Conservation (phyloP, 2,113 vertebrate genomes). For the Corydoras maculifer region DNA sequence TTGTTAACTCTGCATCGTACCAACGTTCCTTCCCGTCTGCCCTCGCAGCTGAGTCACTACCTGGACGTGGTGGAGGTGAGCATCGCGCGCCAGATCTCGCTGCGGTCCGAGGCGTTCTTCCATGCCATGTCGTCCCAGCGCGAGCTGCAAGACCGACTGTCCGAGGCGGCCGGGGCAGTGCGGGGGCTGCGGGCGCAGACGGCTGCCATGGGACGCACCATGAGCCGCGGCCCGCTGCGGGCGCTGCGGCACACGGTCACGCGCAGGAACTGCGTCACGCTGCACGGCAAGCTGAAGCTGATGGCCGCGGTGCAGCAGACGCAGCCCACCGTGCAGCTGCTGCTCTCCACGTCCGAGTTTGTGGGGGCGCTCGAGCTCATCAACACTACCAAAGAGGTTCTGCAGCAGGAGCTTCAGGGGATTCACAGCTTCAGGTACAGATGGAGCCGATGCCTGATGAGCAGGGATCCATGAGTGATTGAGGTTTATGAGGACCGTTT, state of each 20-base stretch:
- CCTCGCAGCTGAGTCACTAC: constrained; percentile 87
- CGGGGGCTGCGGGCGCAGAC: constrained; percentile 83
- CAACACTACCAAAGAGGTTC: constrained; percentile 92
- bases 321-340: constrained; percentile 96
- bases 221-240: constrained; percentile 85
- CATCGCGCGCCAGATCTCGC: constrained; percentile 96
- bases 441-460: background rate
- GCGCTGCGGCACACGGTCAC: constrained; percentile 80
- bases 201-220: constrained; percentile 80
- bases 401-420: constrained; percentile 96
- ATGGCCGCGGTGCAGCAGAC: constrained; percentile 98
- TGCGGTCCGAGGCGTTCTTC: constrained; percentile 97
- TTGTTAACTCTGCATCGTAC: no score
- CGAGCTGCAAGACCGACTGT: constrained; percentile 94
- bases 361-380: constrained; percentile 96
- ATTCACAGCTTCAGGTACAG: constrained; percentile 91
- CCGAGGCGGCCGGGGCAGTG: constrained; percentile 84
- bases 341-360: constrained; percentile 91
- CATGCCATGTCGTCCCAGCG: constrained; percentile 99
- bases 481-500: no score
- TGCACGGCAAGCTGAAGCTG: constrained; percentile 90
- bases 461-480: no score
- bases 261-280: constrained; percentile 84
- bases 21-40: no score
- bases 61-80: constrained; percentile 98